Evolutionary conservation across 2,113 vertebrate species (phyloP), one percentile per base, ranked within the genome.

Genomic region (Zosterops hypoxanthus): DNA sequence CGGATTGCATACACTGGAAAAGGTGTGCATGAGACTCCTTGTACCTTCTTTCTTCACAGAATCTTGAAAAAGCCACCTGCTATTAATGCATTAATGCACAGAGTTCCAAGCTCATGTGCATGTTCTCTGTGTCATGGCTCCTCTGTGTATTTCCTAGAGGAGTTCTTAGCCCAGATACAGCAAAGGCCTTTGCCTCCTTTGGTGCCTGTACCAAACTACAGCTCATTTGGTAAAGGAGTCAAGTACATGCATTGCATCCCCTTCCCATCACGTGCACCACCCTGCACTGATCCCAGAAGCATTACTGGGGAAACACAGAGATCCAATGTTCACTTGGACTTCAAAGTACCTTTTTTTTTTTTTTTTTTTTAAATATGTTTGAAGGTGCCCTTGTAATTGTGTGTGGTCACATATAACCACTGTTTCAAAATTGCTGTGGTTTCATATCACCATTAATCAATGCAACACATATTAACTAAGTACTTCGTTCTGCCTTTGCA

Each of bases 391-490:
- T 97, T 97, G n/a, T 94, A 89, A 93, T 94, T 73, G 83, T 79
- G n/a, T 4, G 0, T 76, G 77, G 71, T 91, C 90, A 92, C 78
- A 82, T 78, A 79, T 46, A 96, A 95, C 44, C n/a, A 82, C 64
- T 66, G 73, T 93, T 86, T 90, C 68, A 88, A 88, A 39, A 84
- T 63, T 90, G 69, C 78, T 63, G 49, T 93, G 81, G 52, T 85
- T 97, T 96, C 92, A 66, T 90, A 75, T 96, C 92, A 82, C 47
- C 73, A 94, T 98, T 96, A 97, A 96, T 98, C 97, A 98, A 88
- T 81, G 76, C 47, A 98, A 95, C 87, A 96, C 78, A 70, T 97
- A 97, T 97, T 98, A 98, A 98, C 97, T 95, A 98, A 98, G 87
- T 81, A 73, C 88, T 97, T 96, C 16, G 0, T 95, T 97, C 81